Conservation (phyloP, 2,888 invertebrate species). For the Synanthedon myopaeformis region DNA sequence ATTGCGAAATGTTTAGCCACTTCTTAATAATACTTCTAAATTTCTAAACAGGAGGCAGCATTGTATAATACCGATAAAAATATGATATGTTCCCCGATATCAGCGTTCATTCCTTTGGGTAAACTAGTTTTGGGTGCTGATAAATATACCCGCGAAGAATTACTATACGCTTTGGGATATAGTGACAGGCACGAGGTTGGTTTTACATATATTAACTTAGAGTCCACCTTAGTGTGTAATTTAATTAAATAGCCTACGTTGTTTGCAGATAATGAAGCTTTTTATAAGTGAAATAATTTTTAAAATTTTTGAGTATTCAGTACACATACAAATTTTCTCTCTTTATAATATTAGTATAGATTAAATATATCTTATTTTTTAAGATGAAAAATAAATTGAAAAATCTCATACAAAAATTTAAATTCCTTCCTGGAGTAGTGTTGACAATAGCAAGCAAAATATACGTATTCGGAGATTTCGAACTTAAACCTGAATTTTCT, state of each 20-base stretch:
- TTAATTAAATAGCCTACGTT: no score
- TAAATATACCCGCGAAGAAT: slow-evolving; percentile 12
- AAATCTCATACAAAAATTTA: slow-evolving; percentile 1
- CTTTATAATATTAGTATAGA: no score
- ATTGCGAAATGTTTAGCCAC: no score
- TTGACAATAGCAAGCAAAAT: slow-evolving; percentile 4
- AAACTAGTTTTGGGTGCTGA: slow-evolving; percentile 34
- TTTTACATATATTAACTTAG: no score
- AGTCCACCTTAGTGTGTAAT: no score
- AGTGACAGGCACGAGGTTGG: neutral
- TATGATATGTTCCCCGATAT: slow-evolving; percentile 36
- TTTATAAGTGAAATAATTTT: no score
- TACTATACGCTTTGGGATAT: slow-evolving; percentile 23
- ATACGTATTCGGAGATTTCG: neutral
- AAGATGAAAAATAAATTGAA: slow-evolving; percentile 2
- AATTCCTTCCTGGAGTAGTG: neutral
- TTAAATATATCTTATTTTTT: neutral
- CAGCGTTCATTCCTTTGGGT: slow-evolving; percentile 34
- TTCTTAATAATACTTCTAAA: slow-evolving; percentile 29
- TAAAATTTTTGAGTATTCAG: no score
- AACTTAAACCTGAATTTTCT: slow-evolving; percentile 1
- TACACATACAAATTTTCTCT: no score
- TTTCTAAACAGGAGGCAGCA: slow-evolving; percentile 22
- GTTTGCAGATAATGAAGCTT: no score
- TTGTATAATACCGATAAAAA: slow-evolving; percentile 1